Evolutionary conservation across 1,140 invertebrate genomes (phyloP), one percentile per base, ranked within the genome.

Genomic region (Conus betulinus): DNA sequence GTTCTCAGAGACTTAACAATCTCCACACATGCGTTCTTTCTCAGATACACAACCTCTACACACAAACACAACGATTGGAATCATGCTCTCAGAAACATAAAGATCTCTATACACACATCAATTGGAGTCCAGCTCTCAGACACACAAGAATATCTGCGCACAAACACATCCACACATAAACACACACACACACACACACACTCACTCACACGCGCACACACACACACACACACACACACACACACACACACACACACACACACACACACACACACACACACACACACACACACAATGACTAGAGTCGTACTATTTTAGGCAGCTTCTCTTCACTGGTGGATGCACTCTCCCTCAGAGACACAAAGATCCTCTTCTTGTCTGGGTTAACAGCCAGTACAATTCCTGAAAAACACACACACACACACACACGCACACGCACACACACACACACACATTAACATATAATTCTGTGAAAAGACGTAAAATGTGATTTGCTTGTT

Each of bases 331-430:
- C n/a, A 17, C 11, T 20, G n/a, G 81, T 52, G 55, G 81, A 20
- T 96, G 90, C 96, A 95, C 89, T 97, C 97, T 95, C 67, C 20
- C 98, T 97, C 97, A 98, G 97, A 93, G 98, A 97, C 94, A 97
- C 96, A 90, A 97, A 97, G 94, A 99, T 96, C 96, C 98, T 98
- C 95, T 98, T 97, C 52, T 97, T 97, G 93, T 98, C 98, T 81
- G 97, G 96, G 93, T 97, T 97, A 88, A 98, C 97, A 96, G 97
- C 97, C 92, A 98, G 96, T 27, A 98, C 97, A 96, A 98, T 97
- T 96, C 97, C 98, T 95, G 85, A n/a, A 90, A 89, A 17, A 39
- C 39, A 39, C 39, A 39, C 39, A 39, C 39, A 39, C 39, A 39
- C 39, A 39, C 39, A 39, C 39, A 39, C 39, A 39, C 39, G 3